Base-by-base conservation (phyloP, 2,113 vertebrate species). In the Siphamia tubifer region DNA sequence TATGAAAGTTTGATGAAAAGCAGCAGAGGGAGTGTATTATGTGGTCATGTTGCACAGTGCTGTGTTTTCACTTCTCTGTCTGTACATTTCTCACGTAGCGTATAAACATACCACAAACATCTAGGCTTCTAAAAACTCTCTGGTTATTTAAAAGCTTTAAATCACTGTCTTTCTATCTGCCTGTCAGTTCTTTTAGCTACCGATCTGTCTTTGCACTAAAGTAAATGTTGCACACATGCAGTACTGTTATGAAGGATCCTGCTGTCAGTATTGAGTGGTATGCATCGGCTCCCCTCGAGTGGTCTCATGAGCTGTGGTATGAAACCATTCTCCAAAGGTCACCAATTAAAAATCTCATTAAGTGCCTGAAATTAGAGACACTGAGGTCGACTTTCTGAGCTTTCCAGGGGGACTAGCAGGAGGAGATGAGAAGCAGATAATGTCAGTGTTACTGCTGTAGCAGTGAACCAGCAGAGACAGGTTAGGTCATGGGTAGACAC, bases 271-370 rank as follows among this genome's bases (percentile, higher is more conserved):
- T 53, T 40, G 80, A 75, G 66, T 58, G 68, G 27, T 71, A 30
- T 17, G 38, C 13, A 32, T 35, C 49, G 44, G 38, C 51, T 70
- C 69, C 64, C 69, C 79, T 77, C 21, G 27, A 86, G 83, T 70
- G 77, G 77, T 90, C 84, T 90, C 81, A 64, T 76, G 83, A 74
- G 83, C 81, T 52, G 30, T 60, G 82, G 53, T 51, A 87, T 57
- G 52, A 82, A 81, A 81, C 51, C 60, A 11, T 86, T 74, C 77
- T 78, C 75, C 36, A 91, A 91, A 93, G 85, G 90, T 91, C 90
- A 87, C 81, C 85, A 91, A 91, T 93, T 92, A 92, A 91, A 90
- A 92, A 91, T 85, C 90, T 90, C 88, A 92, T 92, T 91, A 91
- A 84, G 77, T 76, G 87, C 77, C 84, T 91, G 89, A 90, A 90